phyloP scores from a whole-genome alignment of 1,140 invertebrate species.

The Neodiprion virginianus region DNA sequence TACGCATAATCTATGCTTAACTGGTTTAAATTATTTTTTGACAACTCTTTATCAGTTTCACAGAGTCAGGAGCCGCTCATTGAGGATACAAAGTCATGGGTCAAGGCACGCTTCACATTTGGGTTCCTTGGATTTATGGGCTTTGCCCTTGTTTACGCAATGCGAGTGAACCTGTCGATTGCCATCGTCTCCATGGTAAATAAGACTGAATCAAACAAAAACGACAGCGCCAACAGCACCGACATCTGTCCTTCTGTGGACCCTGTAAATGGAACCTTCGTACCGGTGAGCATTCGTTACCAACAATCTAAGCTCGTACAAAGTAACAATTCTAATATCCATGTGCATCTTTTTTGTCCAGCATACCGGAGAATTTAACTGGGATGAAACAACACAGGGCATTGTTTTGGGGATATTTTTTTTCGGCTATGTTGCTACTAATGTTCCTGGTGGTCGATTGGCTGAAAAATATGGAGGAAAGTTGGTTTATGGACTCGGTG shows the following conservation, averaged over 20 bases:
- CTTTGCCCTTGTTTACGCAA: slow-evolving; percentile 86
- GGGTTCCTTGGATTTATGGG: slow-evolving; percentile 82
- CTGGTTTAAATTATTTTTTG: no score
- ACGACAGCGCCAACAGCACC: slow-evolving; percentile 50
- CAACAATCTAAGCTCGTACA: no score
- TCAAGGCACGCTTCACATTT: slow-evolving; percentile 77
- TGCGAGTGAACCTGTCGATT: slow-evolving; percentile 91
- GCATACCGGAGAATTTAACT: slow-evolving; percentile 77
- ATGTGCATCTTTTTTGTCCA: slow-evolving; percentile 41
- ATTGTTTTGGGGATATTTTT: slow-evolving; percentile 86
- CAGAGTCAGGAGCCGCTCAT: slow-evolving; percentile 21
- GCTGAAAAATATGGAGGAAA: slow-evolving; percentile 83
- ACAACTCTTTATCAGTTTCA: no score
- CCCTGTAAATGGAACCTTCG: slow-evolving; percentile 64
- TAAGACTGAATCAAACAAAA: slow-evolving; percentile 68
- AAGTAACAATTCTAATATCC: slow-evolving; percentile 13
- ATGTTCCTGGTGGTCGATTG: slow-evolving; percentile 85
- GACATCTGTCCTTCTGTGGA: slow-evolving; percentile 67
- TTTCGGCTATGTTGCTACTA: slow-evolving; percentile 85
- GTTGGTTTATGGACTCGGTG: slow-evolving; percentile 78
- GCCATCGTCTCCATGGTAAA: slow-evolving; percentile 95
- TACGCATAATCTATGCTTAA: no score
- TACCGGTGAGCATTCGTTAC: slow-evolving; percentile 60
- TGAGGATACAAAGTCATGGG: slow-evolving; percentile 69
- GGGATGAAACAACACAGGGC: slow-evolving; percentile 80